Evolutionary conservation across 2,113 vertebrate species (phyloP).

Genomic region (Nansenia antarctica): DNA sequence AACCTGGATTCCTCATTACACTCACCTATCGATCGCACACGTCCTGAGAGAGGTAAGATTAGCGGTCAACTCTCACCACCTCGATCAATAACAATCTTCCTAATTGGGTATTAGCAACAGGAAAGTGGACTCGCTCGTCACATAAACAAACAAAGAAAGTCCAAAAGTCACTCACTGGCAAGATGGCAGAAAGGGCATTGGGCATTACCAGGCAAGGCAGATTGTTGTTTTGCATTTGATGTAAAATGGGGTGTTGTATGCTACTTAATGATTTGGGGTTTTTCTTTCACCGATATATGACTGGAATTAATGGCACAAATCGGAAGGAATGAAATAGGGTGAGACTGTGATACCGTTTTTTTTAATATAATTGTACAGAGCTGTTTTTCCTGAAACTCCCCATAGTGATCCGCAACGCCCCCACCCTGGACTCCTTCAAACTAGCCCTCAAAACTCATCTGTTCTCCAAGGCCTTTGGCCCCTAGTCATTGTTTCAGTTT

Average conservation of each 20-base stretch:
- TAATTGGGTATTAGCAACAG: slow-evolving; percentile 75
- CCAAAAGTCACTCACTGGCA: slow-evolving; percentile 31
- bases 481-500: no score
- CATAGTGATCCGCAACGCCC: no score
- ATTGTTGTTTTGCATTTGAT: slow-evolving; percentile 28
- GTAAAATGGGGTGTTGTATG: slow-evolving; percentile 30
- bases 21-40: slow-evolving; percentile 59
- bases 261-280: background rate
- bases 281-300: slow-evolving; percentile 29
- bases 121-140: slow-evolving; percentile 66
- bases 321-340: background rate
- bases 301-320: slow-evolving; percentile 35
- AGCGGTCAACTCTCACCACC: slow-evolving; percentile 72
- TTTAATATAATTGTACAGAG: no score
- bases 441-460: no score
- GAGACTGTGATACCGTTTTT: background rate
- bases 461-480: no score
- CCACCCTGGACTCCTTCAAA: no score
- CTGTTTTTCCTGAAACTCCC: no score
- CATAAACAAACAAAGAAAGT: slow-evolving; percentile 58
- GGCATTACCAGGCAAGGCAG: slow-evolving; percentile 37
- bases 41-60: slow-evolving; percentile 67
- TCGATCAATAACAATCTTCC: slow-evolving; percentile 77
- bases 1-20: slow-evolving; percentile 64
- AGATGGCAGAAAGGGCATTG: slow-evolving; percentile 3